phyloP scores from a whole-genome alignment of 2,113 vertebrate genomes.

The Bolborhynchus lineola region DNA sequence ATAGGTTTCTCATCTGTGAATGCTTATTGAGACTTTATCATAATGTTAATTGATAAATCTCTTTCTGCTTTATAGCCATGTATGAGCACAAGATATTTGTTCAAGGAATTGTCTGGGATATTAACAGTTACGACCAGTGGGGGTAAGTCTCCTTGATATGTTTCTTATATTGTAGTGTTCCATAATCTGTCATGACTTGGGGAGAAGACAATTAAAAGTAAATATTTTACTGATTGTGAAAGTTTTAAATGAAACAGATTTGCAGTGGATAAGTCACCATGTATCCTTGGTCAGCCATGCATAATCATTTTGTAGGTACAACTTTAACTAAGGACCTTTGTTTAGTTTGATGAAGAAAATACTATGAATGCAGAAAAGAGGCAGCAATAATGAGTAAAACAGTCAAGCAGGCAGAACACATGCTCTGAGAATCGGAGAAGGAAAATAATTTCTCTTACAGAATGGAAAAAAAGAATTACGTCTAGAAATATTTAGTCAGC shows the following conservation, averaged over 20 bases:
- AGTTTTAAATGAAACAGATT: neutral
- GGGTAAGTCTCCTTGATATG: constrained; percentile 81
- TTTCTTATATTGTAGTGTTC: neutral
- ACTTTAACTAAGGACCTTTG: neutral
- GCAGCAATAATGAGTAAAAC: neutral
- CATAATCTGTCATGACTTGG: neutral
- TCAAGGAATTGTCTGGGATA: constrained; percentile 94
- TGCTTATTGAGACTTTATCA: neutral
- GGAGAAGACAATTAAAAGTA: neutral
- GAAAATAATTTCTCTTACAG: neutral
- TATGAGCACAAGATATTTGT: constrained; percentile 99
- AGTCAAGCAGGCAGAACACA: neutral
- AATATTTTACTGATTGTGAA: neutral
- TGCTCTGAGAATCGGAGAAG: neutral
- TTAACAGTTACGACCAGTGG: constrained; percentile 99
- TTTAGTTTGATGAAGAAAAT: neutral
- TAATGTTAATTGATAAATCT: neutral
- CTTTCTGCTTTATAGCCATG: constrained; percentile 80
- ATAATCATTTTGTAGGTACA: neutral
- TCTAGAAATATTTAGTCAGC: neutral
- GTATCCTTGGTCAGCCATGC: neutral
- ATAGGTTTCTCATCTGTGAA: neutral
- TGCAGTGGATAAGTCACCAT: neutral
- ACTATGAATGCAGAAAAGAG: neutral
- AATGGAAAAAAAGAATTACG: accelerated